These are phyloP conservation scores for Trigoniulus corallinus DNA, from an alignment of 1,140 invertebrate genomes.

Conservation along the genomic window DNA sequence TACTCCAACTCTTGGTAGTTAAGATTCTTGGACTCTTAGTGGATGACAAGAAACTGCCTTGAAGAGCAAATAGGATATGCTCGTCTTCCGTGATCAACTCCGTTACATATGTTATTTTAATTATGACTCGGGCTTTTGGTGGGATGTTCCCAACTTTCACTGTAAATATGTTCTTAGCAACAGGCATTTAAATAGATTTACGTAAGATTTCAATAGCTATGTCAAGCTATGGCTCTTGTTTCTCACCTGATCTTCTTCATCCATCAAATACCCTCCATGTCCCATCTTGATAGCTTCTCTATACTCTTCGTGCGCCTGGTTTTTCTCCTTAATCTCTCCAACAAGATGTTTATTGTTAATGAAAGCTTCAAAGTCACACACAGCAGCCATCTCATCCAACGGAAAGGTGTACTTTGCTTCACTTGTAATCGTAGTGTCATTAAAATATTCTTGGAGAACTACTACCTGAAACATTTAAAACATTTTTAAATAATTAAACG, in stretches of 20 bases:
- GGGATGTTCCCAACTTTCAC: constrained; percentile 32
- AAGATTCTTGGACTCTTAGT: neutral
- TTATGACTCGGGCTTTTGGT: constrained; percentile 24
- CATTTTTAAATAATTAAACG: constrained; percentile 23
- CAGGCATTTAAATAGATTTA: neutral
- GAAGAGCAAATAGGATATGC: constrained; percentile 1
- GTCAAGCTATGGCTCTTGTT: constrained; percentile 10
- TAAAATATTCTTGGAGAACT: constrained; percentile 24
- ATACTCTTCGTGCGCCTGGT: constrained; percentile 29
- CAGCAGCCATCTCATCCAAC: constrained; percentile 26
- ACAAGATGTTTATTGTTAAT: constrained; percentile 29
- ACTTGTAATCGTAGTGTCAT: constrained; percentile 18
- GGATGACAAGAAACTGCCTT: neutral
- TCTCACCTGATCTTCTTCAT: constrained; percentile 27
- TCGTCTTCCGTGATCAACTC: constrained; percentile 19
- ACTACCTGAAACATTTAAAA: constrained; percentile 26
- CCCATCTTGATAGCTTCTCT: constrained; percentile 29
- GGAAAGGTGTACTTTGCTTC: constrained; percentile 32
- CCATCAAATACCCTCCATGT: constrained; percentile 32
- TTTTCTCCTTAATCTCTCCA: constrained; percentile 32
- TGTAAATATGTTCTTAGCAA: constrained; percentile 21
- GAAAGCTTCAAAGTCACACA: constrained; percentile 30
- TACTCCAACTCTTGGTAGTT: neutral
- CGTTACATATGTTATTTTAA: constrained; percentile 32
- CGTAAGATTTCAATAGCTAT: neutral